These are phyloP conservation scores for Leptodactylus fallax DNA, from an alignment of 2,797 vertebrate species.

Conservation along the genomic window DNA sequence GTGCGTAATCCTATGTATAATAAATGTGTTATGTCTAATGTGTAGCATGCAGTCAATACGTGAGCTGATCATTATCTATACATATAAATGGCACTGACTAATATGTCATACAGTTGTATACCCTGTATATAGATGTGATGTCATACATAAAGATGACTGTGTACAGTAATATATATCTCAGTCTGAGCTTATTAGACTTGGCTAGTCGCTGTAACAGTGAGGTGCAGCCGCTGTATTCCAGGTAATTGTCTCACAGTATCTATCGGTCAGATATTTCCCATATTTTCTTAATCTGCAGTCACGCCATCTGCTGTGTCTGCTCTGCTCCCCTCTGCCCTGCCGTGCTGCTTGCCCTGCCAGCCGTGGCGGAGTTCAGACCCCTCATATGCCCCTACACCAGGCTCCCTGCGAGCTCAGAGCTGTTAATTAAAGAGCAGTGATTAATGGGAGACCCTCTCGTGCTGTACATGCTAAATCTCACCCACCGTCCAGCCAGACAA, in stretches of 20 bases:
- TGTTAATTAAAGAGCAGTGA: slow-evolving; percentile 93
- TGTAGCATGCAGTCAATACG: background rate
- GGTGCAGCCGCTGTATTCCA: background rate
- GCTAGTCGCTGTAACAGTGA: slow-evolving; percentile 18
- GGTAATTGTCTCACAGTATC: slow-evolving; percentile 35
- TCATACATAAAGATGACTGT: background rate
- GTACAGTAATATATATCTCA: background rate
- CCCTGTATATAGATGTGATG: background rate
- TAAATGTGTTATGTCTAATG: background rate
- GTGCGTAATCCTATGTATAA: background rate
- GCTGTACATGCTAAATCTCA: slow-evolving; percentile 43
- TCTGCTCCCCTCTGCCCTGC: slow-evolving; percentile 53
- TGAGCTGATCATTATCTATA: background rate
- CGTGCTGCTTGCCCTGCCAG: slow-evolving; percentile 54
- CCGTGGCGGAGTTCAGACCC: slow-evolving; percentile 74
- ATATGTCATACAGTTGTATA: background rate
- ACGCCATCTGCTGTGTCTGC: slow-evolving; percentile 57
- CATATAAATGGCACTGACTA: background rate
- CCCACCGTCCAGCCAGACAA: slow-evolving; percentile 39
- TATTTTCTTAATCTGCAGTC: slow-evolving; percentile 40
- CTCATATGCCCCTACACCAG: slow-evolving; percentile 72
- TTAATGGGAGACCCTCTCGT: slow-evolving; percentile 74
- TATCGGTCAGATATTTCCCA: slow-evolving; percentile 54
- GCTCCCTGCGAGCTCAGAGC: slow-evolving; percentile 88
- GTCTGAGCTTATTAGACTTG: slow-evolving; percentile 23